Conservation (phyloP, 2,888 invertebrate species). For the Petrophora chlorosata region DNA sequence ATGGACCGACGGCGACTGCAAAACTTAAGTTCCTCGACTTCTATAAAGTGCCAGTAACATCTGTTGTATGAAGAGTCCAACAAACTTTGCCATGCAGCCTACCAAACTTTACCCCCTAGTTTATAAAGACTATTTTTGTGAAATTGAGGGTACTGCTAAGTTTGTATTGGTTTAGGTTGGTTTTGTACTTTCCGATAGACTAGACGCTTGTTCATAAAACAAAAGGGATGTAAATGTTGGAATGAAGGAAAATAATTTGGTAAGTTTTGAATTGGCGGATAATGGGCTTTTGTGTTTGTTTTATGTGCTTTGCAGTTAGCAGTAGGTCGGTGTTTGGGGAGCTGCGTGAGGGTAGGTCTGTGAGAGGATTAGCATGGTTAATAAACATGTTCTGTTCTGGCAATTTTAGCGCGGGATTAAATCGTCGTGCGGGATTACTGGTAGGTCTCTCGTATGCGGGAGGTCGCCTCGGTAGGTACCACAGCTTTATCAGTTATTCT, state of each 20-base stretch:
- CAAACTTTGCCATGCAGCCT: slow-evolving; percentile 42
- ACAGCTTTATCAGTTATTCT: too few relatives aligned
- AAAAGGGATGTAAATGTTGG: slow-evolving; percentile 49
- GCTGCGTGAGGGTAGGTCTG: not conserved
- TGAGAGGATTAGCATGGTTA: slow-evolving; percentile 18
- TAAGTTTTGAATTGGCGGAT: slow-evolving; percentile 29
- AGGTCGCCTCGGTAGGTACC: too few relatives aligned
- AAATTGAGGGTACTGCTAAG: slow-evolving; percentile 5
- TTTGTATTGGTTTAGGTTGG: slow-evolving; percentile 54
- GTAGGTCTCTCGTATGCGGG: too few relatives aligned
- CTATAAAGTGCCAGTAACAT: slow-evolving; percentile 71
- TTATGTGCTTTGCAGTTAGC: slow-evolving; percentile 6
- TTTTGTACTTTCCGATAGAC: slow-evolving; percentile 66
- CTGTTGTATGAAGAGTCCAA: slow-evolving; percentile 69
- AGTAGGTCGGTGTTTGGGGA: not conserved
- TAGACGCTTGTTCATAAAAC: slow-evolving; percentile 67
- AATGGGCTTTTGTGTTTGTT: slow-evolving; percentile 27
- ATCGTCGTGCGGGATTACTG: too few relatives aligned
- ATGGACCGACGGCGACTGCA: slow-evolving; percentile 57
- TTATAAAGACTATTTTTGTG: slow-evolving; percentile 36
- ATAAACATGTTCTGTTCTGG: slow-evolving; percentile 11
- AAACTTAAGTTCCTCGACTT: slow-evolving; percentile 66
- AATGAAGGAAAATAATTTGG: slow-evolving; percentile 33
- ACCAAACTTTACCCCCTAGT: slow-evolving; percentile 28
- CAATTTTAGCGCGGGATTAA: too few relatives aligned